These are phyloP conservation scores for Dysidea cf. avara DNA, from an alignment of 37 sponge, comb jelly and placozoan genomes.

Conservation along the genomic window DNA sequence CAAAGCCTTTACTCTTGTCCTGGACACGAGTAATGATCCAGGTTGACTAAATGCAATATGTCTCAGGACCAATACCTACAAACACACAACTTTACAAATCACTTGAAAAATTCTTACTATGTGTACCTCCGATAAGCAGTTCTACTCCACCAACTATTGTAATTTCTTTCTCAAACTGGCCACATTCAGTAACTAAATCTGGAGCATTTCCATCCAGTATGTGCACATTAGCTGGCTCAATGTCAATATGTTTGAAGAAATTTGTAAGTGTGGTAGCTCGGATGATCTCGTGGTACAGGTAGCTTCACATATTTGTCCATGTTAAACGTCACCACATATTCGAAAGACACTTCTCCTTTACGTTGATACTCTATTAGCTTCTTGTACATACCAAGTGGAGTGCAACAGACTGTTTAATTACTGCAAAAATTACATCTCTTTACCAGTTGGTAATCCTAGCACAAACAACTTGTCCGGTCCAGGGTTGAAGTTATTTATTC, in stretches of 20 bases:
- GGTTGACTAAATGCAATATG: conserved; percentile 99
- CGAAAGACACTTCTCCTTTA: conserved; percentile 82
- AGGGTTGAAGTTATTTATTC: conserved; percentile 81
- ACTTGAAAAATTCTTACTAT: background rate
- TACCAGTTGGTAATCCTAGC: conserved; percentile 94
- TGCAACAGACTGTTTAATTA: background rate
- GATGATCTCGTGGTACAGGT: conserved; percentile 84
- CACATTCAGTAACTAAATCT: conserved; percentile 79
- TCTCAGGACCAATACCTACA: conserved; percentile 93
- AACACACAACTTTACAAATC: background rate
- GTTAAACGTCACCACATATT: conserved; percentile 94
- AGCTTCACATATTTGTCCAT: conserved; percentile 98
- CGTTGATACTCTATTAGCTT: conserved; percentile 82
- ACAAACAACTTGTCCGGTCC: conserved; percentile 82
- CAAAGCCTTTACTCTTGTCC: conserved; percentile 90
- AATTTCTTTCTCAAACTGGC: conserved; percentile 74
- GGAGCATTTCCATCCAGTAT: conserved; percentile 87
- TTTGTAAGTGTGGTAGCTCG: conserved; percentile 96
- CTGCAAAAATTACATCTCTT: background rate
- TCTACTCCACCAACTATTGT: conserved; percentile 86
- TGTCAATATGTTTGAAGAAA: conserved; percentile 96
- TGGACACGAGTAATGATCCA: conserved; percentile 87
- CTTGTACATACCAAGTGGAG: conserved; percentile 93
- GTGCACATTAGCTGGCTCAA: conserved; percentile 90
- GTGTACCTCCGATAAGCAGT: conserved; percentile 87